These are phyloP conservation scores for Ormia ochracea DNA, from an alignment of 2,888 invertebrate species.

Conservation along the genomic window DNA sequence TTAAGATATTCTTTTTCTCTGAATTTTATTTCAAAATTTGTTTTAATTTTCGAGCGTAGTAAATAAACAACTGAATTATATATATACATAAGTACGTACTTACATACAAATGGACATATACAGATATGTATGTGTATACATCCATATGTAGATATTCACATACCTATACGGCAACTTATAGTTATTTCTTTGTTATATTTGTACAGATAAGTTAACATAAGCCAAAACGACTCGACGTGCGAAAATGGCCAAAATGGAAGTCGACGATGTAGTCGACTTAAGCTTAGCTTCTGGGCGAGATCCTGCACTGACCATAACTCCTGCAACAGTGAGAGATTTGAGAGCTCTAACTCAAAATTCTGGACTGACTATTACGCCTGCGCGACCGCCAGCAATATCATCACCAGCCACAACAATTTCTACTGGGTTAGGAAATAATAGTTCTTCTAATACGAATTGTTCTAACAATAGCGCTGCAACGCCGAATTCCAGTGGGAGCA, in stretches of 20 bases:
- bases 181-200: constrained; percentile 40
- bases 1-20: constrained; percentile 16
- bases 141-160: background rate
- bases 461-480: constrained; percentile 57
- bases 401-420: constrained; percentile 21
- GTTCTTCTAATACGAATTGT: constrained; percentile 6
- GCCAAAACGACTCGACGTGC: constrained; percentile 73
- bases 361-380: constrained; percentile 81
- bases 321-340: constrained; percentile 78
- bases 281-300: constrained; percentile 81
- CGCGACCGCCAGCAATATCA: constrained; percentile 77
- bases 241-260: constrained; percentile 86
- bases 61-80: background rate
- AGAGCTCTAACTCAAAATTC: constrained; percentile 80
- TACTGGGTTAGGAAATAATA: constrained; percentile 21
- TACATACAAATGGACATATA: too few species aligned
- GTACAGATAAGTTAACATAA: constrained; percentile 70
- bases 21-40: background rate
- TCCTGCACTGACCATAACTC: constrained; percentile 75
- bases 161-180: background rate
- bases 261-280: constrained; percentile 93
- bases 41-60: background rate
- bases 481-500: constrained; percentile 60
- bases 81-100: background rate
- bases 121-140: background rate